Base-by-base conservation (phyloP, 2,888 invertebrate genomes). In the Hirtodrosophila cameraria region DNA sequence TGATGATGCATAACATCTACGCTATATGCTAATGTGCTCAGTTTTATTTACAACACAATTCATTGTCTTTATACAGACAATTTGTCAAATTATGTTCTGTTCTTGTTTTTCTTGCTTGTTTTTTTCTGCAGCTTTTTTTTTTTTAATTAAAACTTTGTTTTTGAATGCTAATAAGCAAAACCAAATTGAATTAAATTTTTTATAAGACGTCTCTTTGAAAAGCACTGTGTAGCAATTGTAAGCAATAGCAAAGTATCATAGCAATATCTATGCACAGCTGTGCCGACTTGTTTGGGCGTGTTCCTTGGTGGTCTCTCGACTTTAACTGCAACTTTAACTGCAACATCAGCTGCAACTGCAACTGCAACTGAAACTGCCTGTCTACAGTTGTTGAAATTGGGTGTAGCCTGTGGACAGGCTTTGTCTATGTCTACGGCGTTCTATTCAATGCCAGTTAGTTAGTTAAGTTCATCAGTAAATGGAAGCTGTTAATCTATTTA, bases 281-380 rank as follows among this genome's bases (percentile, higher is more conserved):
- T 66, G 82, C 23, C 75, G 82, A 79, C 79, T 84, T 63, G 85
- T 79, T 77, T 84, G 85, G 79, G 79, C 85, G 79, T 84, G 79
- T 79, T 77, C 70, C 63, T 72, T 57, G 82, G 72, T 85, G 85
- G 85, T 82, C 83, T 82, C 83, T 72, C 68, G 58, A 64, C 69
- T 58, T 20, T n/a, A 27, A 36, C 55, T 42, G 23, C 42, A 50
- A 18, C 36, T 52, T 13, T 20, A 62, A 28, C 41, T 38, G 42
- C 61, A 49, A 28, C 52, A 23, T 33, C 33, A 45, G 16, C 41
- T 35, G 42, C 59, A 50, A 36, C 25, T 45, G 31, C 39, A 28
- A 25, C 28, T 20, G 59, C 60, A 54, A 38, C 31, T 16, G n/a
- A 9, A 31, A 11, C 52, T 20, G 5, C 28, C 18, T 13, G 38